A percentile compares a stretch with the other conserved stretches of the same genome.
phyloP scores from a whole-genome alignment of 2,888 invertebrate species.

The Caradrina clavipalpis region DNA sequence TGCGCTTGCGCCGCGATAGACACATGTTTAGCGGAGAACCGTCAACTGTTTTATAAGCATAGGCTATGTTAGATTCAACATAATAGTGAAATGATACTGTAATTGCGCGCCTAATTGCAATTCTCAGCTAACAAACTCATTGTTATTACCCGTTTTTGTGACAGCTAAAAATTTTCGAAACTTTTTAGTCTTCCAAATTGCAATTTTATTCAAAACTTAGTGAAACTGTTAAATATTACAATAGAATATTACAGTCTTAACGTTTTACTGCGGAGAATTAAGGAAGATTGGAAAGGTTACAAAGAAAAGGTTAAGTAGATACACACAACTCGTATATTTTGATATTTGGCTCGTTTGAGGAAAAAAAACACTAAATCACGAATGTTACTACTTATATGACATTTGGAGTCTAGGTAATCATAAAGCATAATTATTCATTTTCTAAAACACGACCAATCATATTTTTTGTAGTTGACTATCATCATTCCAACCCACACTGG shows the following conservation, averaged over 20 bases:
- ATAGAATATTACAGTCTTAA: too few relatives aligned
- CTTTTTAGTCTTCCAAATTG: background rate
- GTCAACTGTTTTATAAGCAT: constrained; percentile 10
- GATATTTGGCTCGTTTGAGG: background rate
- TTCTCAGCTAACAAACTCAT: background rate
- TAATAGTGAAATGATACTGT: background rate
- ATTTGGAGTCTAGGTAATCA: background rate
- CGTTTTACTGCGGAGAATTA: too few relatives aligned
- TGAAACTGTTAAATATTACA: background rate
- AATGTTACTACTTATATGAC: background rate
- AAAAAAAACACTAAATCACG: background rate
- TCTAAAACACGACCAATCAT: background rate
- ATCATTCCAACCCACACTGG: background rate
- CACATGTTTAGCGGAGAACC: constrained; percentile 24
- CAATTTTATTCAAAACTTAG: background rate
- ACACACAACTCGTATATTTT: background rate
- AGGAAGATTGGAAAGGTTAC: too few relatives aligned
- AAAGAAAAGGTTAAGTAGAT: background rate
- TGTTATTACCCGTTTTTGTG: background rate
- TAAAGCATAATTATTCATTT: background rate
- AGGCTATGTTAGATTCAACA: background rate
- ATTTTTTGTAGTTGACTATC: background rate
- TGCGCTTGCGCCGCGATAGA: constrained; percentile 18
- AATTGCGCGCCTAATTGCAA: background rate
- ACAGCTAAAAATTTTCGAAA: background rate